These are phyloP conservation scores for Rhamphomyia laevipes DNA, from an alignment of 2,888 invertebrate genomes.

Conservation along the genomic window DNA sequence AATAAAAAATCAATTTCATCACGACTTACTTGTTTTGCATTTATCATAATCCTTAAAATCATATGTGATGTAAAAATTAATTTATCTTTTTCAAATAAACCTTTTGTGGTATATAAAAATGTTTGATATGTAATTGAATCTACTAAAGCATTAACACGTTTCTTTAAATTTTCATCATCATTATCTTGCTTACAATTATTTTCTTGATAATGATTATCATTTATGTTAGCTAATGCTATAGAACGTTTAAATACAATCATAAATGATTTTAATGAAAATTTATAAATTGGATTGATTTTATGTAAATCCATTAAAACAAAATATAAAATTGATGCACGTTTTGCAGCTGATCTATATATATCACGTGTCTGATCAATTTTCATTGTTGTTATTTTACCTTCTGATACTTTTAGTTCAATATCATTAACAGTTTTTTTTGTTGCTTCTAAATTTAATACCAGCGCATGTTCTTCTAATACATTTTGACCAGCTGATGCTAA, in stretches of 20 bases:
- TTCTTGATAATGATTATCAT: too few relatives aligned
- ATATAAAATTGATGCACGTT: conserved; percentile 79
- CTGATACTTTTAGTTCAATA: conserved; percentile 74
- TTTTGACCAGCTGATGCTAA: conserved; percentile 85
- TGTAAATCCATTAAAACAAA: conserved; percentile 86
- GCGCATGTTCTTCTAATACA: conserved; percentile 78
- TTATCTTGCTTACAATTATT: conserved; percentile 19
- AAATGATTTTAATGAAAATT: conserved; percentile 91
- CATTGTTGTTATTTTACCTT: conserved; percentile 75
- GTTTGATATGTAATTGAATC: conserved; percentile 81
- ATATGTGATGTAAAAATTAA: conserved; percentile 83
- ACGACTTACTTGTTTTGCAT: conserved; percentile 49
- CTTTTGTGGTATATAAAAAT: conserved; percentile 79
- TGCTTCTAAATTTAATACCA: conserved; percentile 85
- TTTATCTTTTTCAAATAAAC: conserved; percentile 86
- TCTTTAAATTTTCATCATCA: conserved; percentile 55
- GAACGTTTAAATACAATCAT: conserved; percentile 85
- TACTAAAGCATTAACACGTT: conserved; percentile 62
- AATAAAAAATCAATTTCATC: conserved; percentile 80
- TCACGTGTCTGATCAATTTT: conserved; percentile 90
- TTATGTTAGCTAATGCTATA: conserved; percentile 49
- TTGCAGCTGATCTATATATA: conserved; percentile 73
- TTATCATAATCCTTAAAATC: conserved; percentile 51
- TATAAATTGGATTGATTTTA: conserved; percentile 90
- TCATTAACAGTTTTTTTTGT: conserved; percentile 90